Percentiles rank a stretch among this genome's conserved stretches.
Evolutionary conservation across 2,888 invertebrate genomes (phyloP).

Genomic region (Chrysolina americana): DNA sequence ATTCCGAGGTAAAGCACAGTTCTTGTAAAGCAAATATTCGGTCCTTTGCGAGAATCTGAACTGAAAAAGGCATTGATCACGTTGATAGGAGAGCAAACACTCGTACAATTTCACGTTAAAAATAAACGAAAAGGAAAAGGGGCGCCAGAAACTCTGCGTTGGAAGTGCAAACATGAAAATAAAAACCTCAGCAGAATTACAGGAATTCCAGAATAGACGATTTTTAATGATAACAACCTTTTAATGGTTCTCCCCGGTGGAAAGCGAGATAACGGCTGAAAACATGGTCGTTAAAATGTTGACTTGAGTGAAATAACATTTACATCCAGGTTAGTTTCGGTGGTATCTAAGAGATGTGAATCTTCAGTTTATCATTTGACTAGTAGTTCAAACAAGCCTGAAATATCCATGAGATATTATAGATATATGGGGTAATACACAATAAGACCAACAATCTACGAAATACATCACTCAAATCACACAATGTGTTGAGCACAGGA

Average conservation of each 20-base stretch:
- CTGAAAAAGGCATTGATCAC: constrained; percentile 12
- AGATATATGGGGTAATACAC: no score
- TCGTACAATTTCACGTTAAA: constrained; percentile 16
- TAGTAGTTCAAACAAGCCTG: no score
- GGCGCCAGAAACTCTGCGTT: constrained; percentile 2
- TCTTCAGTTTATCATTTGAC: no score
- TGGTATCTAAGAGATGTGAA: no score
- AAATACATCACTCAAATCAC: background rate
- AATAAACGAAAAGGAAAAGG: constrained; percentile 5
- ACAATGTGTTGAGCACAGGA: no score
- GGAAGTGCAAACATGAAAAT: constrained; percentile 15
- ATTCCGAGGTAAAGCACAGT: background rate
- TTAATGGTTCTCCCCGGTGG: background rate
- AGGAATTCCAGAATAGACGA: constrained; percentile 16
- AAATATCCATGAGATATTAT: no score
- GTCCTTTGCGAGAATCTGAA: background rate
- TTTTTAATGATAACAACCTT: constrained; percentile 19
- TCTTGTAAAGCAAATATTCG: background rate
- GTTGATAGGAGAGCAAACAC: constrained; percentile 5
- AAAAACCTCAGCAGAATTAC: constrained; percentile 24
- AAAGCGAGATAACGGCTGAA: background rate
- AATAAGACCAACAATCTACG: background rate
- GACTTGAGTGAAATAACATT: background rate
- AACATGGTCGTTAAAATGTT: background rate
- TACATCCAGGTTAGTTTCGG: background rate